Conservation (phyloP, 2,797 vertebrate genomes). For the Esox lucius region DNA sequence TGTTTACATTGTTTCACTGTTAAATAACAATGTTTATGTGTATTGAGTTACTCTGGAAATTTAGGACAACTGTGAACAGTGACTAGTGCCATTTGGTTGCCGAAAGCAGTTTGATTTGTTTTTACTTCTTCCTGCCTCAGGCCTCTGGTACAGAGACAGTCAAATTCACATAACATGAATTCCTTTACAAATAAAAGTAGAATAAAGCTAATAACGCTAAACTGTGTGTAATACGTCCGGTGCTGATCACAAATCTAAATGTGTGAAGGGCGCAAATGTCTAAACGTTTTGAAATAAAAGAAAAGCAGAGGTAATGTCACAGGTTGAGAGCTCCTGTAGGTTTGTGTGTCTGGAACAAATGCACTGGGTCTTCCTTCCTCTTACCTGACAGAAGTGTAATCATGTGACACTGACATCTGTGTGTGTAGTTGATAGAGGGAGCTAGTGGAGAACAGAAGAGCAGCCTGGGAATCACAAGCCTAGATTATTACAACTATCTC, state of each 20-base stretch:
- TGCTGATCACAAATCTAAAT: no score
- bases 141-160: conserved; percentile 30
- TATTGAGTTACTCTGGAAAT: conserved; percentile 15
- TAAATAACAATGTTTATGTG: background rate
- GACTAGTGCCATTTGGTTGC: conserved; percentile 32
- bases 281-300: background rate
- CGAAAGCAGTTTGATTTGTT: conserved; percentile 43
- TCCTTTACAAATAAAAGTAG: conserved; percentile 27
- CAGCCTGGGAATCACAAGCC: conserved; percentile 89
- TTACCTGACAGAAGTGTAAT: conserved; percentile 2
- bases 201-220: conserved; percentile 14
- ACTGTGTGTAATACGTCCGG: background rate
- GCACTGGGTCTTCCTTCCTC: background rate
- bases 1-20: background rate
- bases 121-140: conserved; percentile 40
- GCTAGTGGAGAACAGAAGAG: conserved; percentile 88
- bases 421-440: conserved; percentile 89
- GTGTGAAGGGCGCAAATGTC: no score
- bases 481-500: conserved; percentile 96
- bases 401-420: conserved; percentile 1
- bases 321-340: background rate
- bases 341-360: background rate
- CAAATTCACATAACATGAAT: conserved; percentile 17
- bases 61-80: conserved; percentile 28
- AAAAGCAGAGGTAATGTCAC: background rate